These are phyloP conservation scores for Chaetodon trifascialis DNA, from an alignment of 2,113 vertebrate genomes.

Conservation along the genomic window DNA sequence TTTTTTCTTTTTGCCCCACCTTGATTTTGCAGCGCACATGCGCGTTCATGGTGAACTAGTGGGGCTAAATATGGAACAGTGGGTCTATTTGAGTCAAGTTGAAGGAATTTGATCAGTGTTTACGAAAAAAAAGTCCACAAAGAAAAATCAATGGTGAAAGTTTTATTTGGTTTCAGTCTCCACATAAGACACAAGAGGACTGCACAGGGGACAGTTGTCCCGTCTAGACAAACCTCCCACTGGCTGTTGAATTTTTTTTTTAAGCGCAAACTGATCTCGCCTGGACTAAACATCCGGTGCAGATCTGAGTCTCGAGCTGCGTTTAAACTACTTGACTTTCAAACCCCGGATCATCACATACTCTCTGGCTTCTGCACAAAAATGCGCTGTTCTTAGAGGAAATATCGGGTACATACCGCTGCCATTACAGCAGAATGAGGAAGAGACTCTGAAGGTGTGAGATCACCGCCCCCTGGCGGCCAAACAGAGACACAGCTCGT, in stretches of 20 bases:
- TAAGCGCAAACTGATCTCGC: conserved; percentile 2
- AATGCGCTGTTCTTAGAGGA: not conserved
- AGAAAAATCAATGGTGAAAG: too few species aligned
- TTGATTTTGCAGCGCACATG: conserved; percentile 70
- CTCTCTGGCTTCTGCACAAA: not conserved
- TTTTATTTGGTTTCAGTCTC: conserved; percentile 38
- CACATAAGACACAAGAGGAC: conserved; percentile 47
- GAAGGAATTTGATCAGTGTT: conserved; percentile 11
- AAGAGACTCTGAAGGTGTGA: conserved; percentile 5
- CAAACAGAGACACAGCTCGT: not conserved
- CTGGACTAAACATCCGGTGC: not conserved
- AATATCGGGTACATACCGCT: conserved; percentile 16
- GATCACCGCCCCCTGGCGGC: conserved; percentile 58
- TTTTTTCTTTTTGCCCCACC: conserved; percentile 73
- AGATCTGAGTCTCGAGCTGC: conserved; percentile 1
- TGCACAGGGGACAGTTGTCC: not conserved
- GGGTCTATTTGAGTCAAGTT: conserved; percentile 2
- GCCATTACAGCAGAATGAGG: conserved; percentile 45
- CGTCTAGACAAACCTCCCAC: conserved; percentile 18
- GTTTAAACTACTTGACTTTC: not conserved
- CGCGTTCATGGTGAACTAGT: conserved; percentile 39
- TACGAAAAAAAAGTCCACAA: not conserved
- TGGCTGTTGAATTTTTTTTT: not conserved
- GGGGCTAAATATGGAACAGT: conserved; percentile 48
- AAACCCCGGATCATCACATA: not conserved